phyloP scores from a whole-genome alignment of 2,888 invertebrate genomes.

The Ophion slaviceki region DNA sequence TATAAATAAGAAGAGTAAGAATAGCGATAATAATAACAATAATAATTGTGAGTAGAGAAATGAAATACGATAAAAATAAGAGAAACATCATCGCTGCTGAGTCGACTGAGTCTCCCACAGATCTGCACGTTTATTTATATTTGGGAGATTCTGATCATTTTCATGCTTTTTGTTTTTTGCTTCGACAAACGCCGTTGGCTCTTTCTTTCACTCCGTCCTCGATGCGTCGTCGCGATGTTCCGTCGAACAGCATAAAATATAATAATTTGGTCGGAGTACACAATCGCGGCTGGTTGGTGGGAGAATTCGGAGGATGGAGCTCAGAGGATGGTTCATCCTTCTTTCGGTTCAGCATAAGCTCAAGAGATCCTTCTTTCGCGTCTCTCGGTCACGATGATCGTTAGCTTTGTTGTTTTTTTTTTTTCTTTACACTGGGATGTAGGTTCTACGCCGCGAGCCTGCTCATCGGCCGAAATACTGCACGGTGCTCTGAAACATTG shows the following conservation, averaged over 20 bases:
- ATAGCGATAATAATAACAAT: constrained; percentile 20
- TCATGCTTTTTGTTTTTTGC: constrained; percentile 21
- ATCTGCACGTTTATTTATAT: constrained; percentile 47
- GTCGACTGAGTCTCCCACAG: constrained; percentile 49
- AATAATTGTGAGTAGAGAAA: constrained; percentile 26
- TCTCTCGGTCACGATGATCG: constrained; percentile 31
- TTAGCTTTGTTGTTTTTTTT: constrained; percentile 20
- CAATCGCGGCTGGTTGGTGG: constrained; percentile 40
- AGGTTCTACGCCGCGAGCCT: constrained; percentile 80
- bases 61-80: constrained; percentile 31
- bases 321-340: constrained; percentile 22
- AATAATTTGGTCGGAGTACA: constrained; percentile 33
- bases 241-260: constrained; percentile 3
- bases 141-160: constrained; percentile 33
- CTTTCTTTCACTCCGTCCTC: constrained; percentile 18
- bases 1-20: neutral
- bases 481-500: constrained; percentile 76
- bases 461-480: constrained; percentile 83
- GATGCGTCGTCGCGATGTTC: constrained; percentile 20
- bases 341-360: neutral
- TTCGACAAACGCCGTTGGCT: constrained; percentile 25
- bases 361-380: neutral
- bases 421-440: constrained; percentile 69
- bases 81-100: constrained; percentile 36
- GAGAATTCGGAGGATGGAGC: constrained; percentile 6